Evolutionary conservation across 2,888 invertebrate genomes (phyloP).

Genomic region (Philereme vetulata): DNA sequence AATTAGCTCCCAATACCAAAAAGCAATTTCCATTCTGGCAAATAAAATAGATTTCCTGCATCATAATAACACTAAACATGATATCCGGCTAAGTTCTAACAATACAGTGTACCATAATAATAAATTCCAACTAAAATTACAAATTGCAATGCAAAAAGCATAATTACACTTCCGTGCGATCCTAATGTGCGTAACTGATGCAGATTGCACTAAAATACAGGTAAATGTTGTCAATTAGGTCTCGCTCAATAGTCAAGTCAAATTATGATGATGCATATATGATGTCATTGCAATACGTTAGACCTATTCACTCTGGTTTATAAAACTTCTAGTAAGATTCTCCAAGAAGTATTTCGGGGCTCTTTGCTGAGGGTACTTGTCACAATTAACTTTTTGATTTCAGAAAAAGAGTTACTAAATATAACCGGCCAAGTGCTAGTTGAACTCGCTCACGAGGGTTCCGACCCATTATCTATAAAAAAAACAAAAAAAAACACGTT

Average conservation of each 20-base stretch:
- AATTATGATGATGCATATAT: constrained; percentile 5
- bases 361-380: too few relatives aligned
- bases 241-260: constrained; percentile 4
- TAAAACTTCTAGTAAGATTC: too few relatives aligned
- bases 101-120: constrained; percentile 14
- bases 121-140: constrained; percentile 14
- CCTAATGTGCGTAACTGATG: constrained; percentile 34
- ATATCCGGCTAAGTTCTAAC: constrained; percentile 3
- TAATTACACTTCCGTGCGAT: constrained; percentile 12
- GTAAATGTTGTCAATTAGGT: constrained; percentile 14
- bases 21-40: background rate
- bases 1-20: background rate
- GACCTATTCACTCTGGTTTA: too few relatives aligned
- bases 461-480: too few relatives aligned
- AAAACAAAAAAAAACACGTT: too few relatives aligned
- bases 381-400: too few relatives aligned
- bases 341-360: too few relatives aligned
- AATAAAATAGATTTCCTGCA: background rate
- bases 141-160: constrained; percentile 6
- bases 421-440: too few relatives aligned
- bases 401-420: too few relatives aligned
- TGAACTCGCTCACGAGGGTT: too few relatives aligned
- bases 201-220: constrained; percentile 39
- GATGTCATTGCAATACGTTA: background rate
- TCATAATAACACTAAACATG: constrained; percentile 13